A percentile compares a stretch with the other conserved stretches of the same genome.
Conservation (phyloP, 2,113 vertebrate genomes). For the Verasper variegatus region DNA sequence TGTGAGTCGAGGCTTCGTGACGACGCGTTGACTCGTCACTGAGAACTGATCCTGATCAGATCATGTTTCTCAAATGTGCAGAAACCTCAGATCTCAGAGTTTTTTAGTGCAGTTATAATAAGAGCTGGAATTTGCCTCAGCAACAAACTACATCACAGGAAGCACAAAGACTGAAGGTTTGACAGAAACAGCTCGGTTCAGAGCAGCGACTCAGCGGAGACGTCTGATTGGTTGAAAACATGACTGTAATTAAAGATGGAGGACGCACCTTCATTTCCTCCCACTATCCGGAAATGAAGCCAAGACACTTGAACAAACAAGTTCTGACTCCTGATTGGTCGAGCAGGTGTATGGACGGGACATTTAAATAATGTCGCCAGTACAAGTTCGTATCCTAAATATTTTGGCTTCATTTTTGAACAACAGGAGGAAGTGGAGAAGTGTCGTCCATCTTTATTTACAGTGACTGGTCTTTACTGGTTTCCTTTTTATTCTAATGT, state of each 20-base stretch:
- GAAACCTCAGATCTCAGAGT: conserved; percentile 33
- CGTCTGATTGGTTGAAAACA: neutral
- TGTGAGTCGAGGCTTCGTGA: conserved; percentile 4
- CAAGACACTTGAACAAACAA: too few relatives aligned
- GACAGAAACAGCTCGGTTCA: neutral
- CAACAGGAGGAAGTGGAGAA: too few relatives aligned
- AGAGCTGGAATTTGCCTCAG: conserved; percentile 46
- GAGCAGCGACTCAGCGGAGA: neutral
- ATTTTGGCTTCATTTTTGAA: too few relatives aligned
- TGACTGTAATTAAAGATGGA: too few relatives aligned
- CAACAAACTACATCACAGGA: conserved; percentile 62
- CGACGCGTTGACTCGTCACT: neutral
- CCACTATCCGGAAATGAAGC: neutral
- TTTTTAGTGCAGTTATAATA: conserved; percentile 35
- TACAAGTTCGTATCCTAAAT: too few relatives aligned
- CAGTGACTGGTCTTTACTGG: too few relatives aligned
- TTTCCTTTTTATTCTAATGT: too few relatives aligned
- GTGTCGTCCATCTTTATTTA: too few relatives aligned
- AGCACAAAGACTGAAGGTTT: conserved; percentile 53
- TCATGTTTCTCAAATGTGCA: conserved; percentile 17
- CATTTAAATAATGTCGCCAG: too few relatives aligned
- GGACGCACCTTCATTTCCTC: too few relatives aligned
- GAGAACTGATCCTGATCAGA: conserved; percentile 43
- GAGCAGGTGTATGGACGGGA: too few relatives aligned
- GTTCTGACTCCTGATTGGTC: too few relatives aligned